A percentile compares a stretch with the other conserved stretches of the same genome.
phyloP scores from a whole-genome alignment of 2,888 invertebrate genomes.

The Tillus elongatus region DNA sequence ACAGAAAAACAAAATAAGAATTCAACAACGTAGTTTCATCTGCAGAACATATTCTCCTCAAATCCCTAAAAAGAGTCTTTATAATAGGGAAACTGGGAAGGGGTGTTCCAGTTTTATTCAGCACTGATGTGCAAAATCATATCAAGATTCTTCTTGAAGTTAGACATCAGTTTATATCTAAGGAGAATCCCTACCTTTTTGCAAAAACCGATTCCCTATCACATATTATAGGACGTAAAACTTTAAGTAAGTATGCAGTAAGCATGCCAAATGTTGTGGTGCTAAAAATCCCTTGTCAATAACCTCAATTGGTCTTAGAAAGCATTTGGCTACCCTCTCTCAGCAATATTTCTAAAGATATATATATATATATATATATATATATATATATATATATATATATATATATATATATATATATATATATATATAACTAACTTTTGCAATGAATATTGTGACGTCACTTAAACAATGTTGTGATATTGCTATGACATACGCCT shows the following conservation, averaged over 20 bases:
- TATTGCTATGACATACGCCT: slow-evolving; percentile 4
- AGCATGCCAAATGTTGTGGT: neutral
- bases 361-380: no score
- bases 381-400: no score
- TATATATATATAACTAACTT: neutral
- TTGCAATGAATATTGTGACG: slow-evolving; percentile 12
- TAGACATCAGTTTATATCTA: neutral
- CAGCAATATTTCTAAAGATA: no score
- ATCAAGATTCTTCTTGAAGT: neutral
- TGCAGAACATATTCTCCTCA: neutral
- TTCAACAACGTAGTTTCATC: neutral
- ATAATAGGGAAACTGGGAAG: neutral
- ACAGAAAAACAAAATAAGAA: neutral
- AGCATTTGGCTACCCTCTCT: slow-evolving; percentile 2
- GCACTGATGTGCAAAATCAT: slow-evolving; percentile 3
- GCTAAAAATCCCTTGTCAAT: neutral
- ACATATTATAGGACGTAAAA: neutral
- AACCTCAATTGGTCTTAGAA: neutral
- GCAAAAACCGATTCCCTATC: neutral
- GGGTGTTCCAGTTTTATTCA: slow-evolving; percentile 1
- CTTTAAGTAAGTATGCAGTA: slow-evolving; percentile 3
- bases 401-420: no score
- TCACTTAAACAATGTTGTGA: slow-evolving; percentile 14
- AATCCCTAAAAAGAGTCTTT: neutral
- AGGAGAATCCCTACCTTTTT: neutral